phyloP scores from a whole-genome alignment of 2,113 vertebrate genomes.

The Cettia cetti region DNA sequence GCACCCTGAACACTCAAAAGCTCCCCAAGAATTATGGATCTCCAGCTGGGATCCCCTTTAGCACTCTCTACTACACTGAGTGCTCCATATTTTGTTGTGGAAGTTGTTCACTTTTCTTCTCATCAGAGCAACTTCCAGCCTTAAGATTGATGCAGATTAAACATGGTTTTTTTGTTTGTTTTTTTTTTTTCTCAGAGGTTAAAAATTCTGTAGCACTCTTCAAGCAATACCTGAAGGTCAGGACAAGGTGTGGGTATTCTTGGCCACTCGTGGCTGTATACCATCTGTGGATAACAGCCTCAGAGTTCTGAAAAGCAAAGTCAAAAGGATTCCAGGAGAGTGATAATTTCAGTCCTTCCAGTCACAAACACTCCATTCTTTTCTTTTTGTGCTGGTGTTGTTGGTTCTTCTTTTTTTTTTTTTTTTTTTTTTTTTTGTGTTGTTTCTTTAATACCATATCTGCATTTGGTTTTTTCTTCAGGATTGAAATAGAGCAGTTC shows the following conservation, averaged over 20 bases:
- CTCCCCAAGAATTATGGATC: not conserved
- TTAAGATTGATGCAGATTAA: not conserved
- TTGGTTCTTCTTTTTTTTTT: not conserved
- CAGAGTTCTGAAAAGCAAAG: not conserved
- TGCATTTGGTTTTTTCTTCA: not conserved
- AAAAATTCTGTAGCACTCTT: not conserved
- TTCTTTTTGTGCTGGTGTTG: not conserved
- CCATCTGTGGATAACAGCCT: not conserved
- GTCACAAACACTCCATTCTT: not conserved
- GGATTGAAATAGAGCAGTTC: not conserved
- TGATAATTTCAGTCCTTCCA: not conserved
- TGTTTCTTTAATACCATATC: not conserved
- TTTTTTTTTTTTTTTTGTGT: no score
- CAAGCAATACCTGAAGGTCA: not conserved
- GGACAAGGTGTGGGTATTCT: not conserved
- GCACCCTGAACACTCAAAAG: not conserved
- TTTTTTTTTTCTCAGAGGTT: not conserved
- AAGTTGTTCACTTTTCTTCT: not conserved
- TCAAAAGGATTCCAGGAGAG: not conserved
- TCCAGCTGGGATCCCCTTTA: not conserved
- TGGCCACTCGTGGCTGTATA: accelerated
- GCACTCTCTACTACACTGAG: not conserved
- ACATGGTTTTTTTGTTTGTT: no score
- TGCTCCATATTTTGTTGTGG: not conserved
- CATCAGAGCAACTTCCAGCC: not conserved